phyloP scores from a whole-genome alignment of 2,888 invertebrate genomes.

The Chymomyza procnemis region DNA sequence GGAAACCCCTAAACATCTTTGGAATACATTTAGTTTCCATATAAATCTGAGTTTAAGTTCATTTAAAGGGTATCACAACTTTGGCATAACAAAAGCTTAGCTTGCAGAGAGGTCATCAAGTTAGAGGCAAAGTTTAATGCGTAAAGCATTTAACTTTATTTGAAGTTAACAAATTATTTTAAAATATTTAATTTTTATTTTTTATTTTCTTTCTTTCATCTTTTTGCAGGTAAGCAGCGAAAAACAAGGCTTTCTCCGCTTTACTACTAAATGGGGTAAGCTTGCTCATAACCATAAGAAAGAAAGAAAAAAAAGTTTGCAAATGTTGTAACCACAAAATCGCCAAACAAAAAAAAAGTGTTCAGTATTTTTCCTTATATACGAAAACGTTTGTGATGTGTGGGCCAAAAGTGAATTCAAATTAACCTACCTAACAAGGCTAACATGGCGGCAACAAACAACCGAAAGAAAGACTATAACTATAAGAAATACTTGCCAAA shows the following conservation, averaged over 20 bases:
- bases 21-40: too few species aligned
- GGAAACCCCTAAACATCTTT: too few species aligned
- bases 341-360: neutral
- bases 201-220: conserved; percentile 13
- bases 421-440: conserved; percentile 43
- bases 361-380: conserved; percentile 36
- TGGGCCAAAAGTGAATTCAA: conserved; percentile 63
- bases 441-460: neutral
- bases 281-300: neutral
- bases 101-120: neutral
- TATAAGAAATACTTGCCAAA: conserved; percentile 37
- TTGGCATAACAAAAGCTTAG: neutral
- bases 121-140: neutral
- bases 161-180: conserved; percentile 9
- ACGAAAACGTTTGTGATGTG: neutral
- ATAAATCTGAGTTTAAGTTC: neutral
- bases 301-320: neutral
- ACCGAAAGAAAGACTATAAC: conserved; percentile 41
- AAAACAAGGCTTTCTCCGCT: conserved; percentile 9
- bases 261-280: conserved; percentile 13
- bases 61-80: neutral
- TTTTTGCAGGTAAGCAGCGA: conserved; percentile 54
- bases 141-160: neutral
- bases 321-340: neutral
- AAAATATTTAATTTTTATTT: neutral